Conservation (phyloP, 2,888 invertebrate species). For the Spicauda simplicius region DNA sequence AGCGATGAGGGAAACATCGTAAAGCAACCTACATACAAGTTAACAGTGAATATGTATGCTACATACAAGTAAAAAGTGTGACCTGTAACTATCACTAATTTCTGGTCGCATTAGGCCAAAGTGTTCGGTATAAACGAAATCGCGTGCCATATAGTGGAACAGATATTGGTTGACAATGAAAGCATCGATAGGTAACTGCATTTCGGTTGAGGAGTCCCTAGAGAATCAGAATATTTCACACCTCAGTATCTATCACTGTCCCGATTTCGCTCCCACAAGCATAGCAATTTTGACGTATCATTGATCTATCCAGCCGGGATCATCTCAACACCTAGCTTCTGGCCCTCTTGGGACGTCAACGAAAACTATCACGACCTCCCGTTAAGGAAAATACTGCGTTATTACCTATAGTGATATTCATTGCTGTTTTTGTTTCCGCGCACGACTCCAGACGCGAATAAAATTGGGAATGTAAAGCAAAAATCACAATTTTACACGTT, state of each 20-base stretch:
- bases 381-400: constrained; percentile 34
- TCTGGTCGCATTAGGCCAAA: no score
- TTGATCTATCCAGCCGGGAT: constrained; percentile 76
- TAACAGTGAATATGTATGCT: no score
- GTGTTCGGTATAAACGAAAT: no score
- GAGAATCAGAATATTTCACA: constrained; percentile 46
- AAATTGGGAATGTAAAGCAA: constrained; percentile 44
- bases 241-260: constrained; percentile 72
- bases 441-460: no score
- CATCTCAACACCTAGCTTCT: constrained; percentile 73
- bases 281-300: constrained; percentile 81
- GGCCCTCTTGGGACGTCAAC: constrained; percentile 58
- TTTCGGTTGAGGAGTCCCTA: constrained; percentile 16
- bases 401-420: constrained; percentile 35
- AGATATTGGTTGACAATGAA: not conserved
- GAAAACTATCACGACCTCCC: constrained; percentile 54
- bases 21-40: no score
- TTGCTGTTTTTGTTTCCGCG: constrained; percentile 29
- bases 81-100: no score
- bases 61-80: no score
- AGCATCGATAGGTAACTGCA: constrained; percentile 26
- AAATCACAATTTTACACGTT: constrained; percentile 2
- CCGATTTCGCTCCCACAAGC: constrained; percentile 73
- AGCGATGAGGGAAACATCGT: no score
- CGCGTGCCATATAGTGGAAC: no score